A percentile compares a stretch with the other conserved stretches of the same genome.
Evolutionary conservation across 2,113 vertebrate genomes (phyloP).

Genomic region (Catharus fuscescens): DNA sequence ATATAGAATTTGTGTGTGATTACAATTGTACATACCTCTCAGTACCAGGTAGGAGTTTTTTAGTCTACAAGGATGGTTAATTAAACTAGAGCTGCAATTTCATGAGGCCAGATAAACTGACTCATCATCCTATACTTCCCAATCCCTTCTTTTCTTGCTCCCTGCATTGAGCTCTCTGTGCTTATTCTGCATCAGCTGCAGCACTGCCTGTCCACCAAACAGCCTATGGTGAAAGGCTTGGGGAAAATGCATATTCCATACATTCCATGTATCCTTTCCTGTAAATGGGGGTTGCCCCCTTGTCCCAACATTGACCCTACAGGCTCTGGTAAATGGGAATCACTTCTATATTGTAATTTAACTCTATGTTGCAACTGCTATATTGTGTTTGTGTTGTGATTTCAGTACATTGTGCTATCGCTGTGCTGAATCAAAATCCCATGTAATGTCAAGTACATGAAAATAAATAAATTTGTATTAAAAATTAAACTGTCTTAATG

Average conservation of each 20-base stretch:
- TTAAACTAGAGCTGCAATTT: background rate
- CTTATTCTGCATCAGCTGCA: background rate
- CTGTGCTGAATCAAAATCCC: background rate
- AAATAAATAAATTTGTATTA: background rate
- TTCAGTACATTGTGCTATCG: background rate
- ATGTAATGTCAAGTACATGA: background rate
- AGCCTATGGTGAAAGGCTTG: background rate
- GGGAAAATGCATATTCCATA: background rate
- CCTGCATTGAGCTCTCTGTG: background rate
- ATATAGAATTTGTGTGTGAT: background rate
- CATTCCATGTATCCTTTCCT: background rate
- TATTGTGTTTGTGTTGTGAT: background rate
- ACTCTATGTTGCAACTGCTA: background rate
- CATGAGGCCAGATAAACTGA: background rate
- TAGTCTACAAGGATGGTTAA: background rate
- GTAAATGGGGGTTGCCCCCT: accelerated
- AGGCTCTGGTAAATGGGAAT: background rate
- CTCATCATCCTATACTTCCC: background rate
- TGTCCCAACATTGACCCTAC: background rate
- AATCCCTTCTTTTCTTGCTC: background rate
- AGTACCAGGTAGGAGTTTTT: background rate
- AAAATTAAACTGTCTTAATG: background rate
- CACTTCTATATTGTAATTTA: background rate
- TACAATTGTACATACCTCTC: background rate
- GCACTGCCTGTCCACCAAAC: background rate